Conservation (phyloP, 2,797 vertebrate species). For the Peromyscus melanophrys region DNA sequence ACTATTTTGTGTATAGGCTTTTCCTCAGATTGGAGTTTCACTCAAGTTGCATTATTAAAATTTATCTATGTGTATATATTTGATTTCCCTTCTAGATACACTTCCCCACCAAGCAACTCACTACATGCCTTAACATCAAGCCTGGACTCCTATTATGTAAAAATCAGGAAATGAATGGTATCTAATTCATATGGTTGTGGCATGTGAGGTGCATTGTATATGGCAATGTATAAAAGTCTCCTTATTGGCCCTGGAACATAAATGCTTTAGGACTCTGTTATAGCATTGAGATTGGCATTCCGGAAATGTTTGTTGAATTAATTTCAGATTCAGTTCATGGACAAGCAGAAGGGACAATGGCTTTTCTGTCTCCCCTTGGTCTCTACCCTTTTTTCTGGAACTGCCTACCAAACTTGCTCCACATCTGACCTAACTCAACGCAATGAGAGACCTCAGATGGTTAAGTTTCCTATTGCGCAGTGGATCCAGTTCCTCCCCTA, state of each 20-base stretch:
- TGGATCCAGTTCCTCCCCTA: not conserved
- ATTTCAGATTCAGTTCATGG: slow-evolving; percentile 17
- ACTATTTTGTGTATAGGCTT: not conserved
- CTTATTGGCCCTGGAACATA: not conserved
- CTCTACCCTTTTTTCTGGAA: not conserved
- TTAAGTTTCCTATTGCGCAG: not conserved
- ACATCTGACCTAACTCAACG: not conserved
- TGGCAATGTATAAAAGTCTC: too few species aligned
- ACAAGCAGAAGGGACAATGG: not conserved
- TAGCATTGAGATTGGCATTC: not conserved
- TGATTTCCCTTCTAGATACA: not conserved
- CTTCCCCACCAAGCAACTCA: not conserved
- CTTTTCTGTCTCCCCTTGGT: not conserved
- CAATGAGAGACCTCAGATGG: not conserved
- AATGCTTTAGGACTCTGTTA: not conserved
- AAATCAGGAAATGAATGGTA: not conserved
- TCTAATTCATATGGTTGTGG: not conserved
- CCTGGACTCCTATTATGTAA: not conserved
- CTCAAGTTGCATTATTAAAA: slow-evolving; percentile 4
- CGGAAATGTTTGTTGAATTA: slow-evolving; percentile 16
- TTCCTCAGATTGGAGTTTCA: not conserved
- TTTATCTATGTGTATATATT: not conserved
- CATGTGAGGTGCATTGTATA: not conserved
- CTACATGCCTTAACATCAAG: not conserved
- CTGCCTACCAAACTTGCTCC: not conserved